Base-by-base conservation (phyloP, 2,888 invertebrate species). In the Meiosimyza decipiens region DNA sequence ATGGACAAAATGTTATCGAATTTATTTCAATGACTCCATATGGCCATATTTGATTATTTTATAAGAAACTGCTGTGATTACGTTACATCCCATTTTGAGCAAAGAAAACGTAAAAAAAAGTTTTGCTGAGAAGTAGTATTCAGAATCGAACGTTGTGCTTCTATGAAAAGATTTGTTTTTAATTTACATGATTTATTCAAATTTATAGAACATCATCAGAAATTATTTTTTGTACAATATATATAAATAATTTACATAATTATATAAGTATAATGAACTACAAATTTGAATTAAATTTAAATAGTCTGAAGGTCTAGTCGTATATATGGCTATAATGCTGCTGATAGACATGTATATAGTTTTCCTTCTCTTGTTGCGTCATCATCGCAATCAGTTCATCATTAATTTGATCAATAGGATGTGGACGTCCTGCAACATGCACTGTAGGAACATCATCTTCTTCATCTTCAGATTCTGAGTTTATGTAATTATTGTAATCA, bases 331-430 rank as follows among this genome's bases (percentile, higher is more conserved):
- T 94, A 88, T 95, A 97, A 87, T 95, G 94, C 86, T 98, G 97
- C 85, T 97, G 97, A 85, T 96, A 97, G 59, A 95, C 91, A 88
- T 95, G 94, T 80, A 98, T 97, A 87, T 98, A 98, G 54, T 94
- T 93, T 84, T 97, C 96, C 87, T 97, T 97, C 85, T 98, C 98
- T 6, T 93, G 89, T 22, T 95, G 93, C 12, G 95, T 93, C 98
- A 98, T 98, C 86, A 92, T 92, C 0, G 93, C 92, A 79, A 97
- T 95, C 81, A 96, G 90, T 79, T 92, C 91, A 85, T 96, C 95
- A 82, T 95, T 94, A 13, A 98, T 92, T 82, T 95, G 94, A 50
- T 94, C 94, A 73, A 97, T 90, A 1, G 95, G 91, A 77, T 96
- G 92, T 16, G 92, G 91, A 81, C 91, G 91, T 57, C 93, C 93